phyloP scores from a whole-genome alignment of 2,888 invertebrate species.

The Cryptocheilus praepositus region DNA sequence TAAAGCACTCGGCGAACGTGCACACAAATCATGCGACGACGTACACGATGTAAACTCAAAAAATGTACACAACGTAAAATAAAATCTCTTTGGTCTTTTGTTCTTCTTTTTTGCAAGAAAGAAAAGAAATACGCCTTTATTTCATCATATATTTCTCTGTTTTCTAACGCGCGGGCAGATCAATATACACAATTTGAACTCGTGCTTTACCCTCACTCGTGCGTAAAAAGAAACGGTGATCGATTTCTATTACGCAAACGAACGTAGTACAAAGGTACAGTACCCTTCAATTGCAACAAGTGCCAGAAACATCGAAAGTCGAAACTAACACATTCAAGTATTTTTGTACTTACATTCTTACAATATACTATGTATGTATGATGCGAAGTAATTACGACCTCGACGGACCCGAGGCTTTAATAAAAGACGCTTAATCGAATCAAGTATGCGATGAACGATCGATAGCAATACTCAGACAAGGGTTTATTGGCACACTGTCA shows the following conservation, averaged over 20 bases:
- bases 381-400: conserved; percentile 7
- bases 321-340: conserved; percentile 28
- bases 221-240: conserved; percentile 12
- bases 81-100: conserved; percentile 54
- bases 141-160: not conserved
- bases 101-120: conserved; percentile 32
- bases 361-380: conserved; percentile 20
- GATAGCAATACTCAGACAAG: conserved; percentile 45
- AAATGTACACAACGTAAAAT: conserved; percentile 57
- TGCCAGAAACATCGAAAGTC: conserved; percentile 35
- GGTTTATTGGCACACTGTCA: conserved; percentile 72
- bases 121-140: conserved; percentile 39
- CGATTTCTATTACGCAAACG: conserved; percentile 19
- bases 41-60: conserved; percentile 49
- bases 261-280: conserved; percentile 4
- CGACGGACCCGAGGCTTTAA: conserved; percentile 18
- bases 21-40: conserved; percentile 39
- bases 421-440: conserved; percentile 27
- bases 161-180: conserved; percentile 4
- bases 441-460: conserved; percentile 32
- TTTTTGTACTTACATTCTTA: conserved; percentile 46
- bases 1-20: conserved; percentile 51
- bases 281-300: conserved; percentile 33
- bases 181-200: conserved; percentile 2
- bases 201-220: conserved; percentile 16